These are phyloP conservation scores for Frankliniella fusca DNA, from an alignment of 2,888 invertebrate species.

Conservation along the genomic window DNA sequence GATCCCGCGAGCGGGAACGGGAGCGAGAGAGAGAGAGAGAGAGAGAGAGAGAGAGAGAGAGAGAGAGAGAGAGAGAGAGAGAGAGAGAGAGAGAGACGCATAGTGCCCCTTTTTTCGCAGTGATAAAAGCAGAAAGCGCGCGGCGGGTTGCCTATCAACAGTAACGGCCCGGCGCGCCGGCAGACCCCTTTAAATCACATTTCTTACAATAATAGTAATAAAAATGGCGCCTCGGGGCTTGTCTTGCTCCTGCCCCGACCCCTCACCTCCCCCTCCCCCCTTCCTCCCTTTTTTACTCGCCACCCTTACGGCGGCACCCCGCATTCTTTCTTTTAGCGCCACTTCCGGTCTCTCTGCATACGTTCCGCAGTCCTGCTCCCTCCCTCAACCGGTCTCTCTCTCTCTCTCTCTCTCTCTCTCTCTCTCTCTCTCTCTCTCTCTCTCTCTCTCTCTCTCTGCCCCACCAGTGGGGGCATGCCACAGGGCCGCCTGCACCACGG, in stretches of 20 bases:
- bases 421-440: no score
- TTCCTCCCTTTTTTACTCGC: background rate
- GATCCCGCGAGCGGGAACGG: background rate
- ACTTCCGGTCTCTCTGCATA: slow-evolving; percentile 14
- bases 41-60: slow-evolving; percentile 1
- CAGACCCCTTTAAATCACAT: background rate
- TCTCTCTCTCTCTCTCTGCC: no score
- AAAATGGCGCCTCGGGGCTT: background rate
- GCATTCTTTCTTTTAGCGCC: slow-evolving; percentile 22
- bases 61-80: background rate
- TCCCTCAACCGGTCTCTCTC: background rate
- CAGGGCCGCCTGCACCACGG: no score
- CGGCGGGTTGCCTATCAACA: background rate
- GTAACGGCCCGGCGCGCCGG: background rate
- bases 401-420: no score
- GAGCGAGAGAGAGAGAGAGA: background rate
- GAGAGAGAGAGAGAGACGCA: background rate
- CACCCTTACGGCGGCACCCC: background rate
- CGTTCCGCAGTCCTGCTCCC: background rate
- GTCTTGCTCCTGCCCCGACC: background rate
- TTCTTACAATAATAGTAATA: slow-evolving; percentile 5
- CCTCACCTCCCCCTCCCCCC: background rate
- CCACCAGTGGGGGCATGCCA: no score
- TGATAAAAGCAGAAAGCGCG: background rate
- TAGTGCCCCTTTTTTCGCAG: background rate